phyloP scores from a whole-genome alignment of 2,888 invertebrate species.

The Protodeltote pygarga region DNA sequence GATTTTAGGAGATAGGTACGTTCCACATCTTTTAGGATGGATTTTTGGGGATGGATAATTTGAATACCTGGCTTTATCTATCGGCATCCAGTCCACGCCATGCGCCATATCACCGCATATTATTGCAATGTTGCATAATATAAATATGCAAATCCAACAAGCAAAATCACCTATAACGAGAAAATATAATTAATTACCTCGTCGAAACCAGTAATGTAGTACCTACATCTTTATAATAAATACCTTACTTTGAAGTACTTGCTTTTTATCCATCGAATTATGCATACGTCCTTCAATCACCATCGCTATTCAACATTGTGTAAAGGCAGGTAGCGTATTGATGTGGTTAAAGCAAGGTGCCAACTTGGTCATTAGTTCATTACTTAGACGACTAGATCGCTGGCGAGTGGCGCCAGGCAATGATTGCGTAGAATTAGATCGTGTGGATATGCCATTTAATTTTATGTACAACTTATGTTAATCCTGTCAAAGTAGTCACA shows the following conservation, averaged over 20 bases:
- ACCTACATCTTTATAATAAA: conserved; percentile 22
- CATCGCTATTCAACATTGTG: conserved; percentile 35
- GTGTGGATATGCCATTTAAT: conserved; percentile 32
- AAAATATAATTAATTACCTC: conserved; percentile 19
- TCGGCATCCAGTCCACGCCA: too few species aligned
- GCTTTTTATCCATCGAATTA: conserved; percentile 39
- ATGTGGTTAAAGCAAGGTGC: conserved; percentile 55
- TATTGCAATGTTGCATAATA: conserved; percentile 29
- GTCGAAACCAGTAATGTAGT: conserved; percentile 12
- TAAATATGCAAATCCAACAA: conserved; percentile 15
- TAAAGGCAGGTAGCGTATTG: conserved; percentile 35
- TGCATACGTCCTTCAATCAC: conserved; percentile 41
- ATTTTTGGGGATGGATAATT: too few species aligned
- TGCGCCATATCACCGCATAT: conserved; percentile 14
- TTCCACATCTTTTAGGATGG: too few species aligned
- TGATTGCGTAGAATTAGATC: conserved; percentile 36
- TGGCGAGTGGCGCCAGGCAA: conserved; percentile 45
- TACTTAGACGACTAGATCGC: conserved; percentile 39
- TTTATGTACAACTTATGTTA: too few species aligned
- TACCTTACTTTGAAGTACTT: conserved; percentile 20
- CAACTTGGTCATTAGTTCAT: conserved; percentile 57
- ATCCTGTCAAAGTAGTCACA: too few species aligned
- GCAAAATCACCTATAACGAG: conserved; percentile 8
- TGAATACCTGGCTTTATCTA: too few species aligned
- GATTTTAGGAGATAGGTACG: too few species aligned